phyloP scores from a whole-genome alignment of 2,888 invertebrate genomes.

The Troides aeacus region DNA sequence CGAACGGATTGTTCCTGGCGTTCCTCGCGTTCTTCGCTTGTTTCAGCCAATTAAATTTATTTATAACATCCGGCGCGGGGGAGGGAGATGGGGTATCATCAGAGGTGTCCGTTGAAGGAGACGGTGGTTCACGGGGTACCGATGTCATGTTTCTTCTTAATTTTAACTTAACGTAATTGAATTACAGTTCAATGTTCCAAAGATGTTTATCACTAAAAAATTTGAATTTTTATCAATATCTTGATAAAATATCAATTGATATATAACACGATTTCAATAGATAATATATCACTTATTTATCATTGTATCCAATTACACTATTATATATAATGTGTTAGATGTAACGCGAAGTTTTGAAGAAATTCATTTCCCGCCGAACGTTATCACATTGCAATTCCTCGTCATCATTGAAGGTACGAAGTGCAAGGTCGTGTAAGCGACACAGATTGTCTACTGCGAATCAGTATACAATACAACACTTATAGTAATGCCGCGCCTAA shows the following conservation, averaged over 20 bases:
- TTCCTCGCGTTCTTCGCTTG: constrained; percentile 53
- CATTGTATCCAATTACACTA: not conserved
- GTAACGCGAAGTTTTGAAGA: not conserved
- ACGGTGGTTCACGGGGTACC: constrained; percentile 42
- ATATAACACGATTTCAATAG: too few relatives aligned
- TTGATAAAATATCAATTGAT: not conserved
- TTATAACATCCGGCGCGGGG: constrained; percentile 48
- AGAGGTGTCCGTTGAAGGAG: constrained; percentile 46
- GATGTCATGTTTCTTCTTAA: constrained; percentile 37
- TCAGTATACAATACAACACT: not conserved
- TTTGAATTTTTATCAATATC: not conserved
- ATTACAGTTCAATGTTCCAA: not conserved
- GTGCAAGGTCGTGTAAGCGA: constrained; percentile 23
- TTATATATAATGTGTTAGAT: not conserved
- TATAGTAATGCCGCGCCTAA: constrained; percentile 23
- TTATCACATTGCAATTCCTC: not conserved
- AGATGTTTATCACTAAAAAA: not conserved
- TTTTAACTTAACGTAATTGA: not conserved
- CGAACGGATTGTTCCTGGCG: constrained; percentile 64
- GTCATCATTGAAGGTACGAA: constrained; percentile 16
- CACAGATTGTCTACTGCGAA: constrained; percentile 7
- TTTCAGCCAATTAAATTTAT: constrained; percentile 68
- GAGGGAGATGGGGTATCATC: constrained; percentile 57
- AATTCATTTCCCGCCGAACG: constrained; percentile 16
- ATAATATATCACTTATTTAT: too few relatives aligned